Percentiles rank a stretch among this genome's conserved stretches.
Conservation (phyloP, 2,113 vertebrate species). For the Malurus melanocephalus region DNA sequence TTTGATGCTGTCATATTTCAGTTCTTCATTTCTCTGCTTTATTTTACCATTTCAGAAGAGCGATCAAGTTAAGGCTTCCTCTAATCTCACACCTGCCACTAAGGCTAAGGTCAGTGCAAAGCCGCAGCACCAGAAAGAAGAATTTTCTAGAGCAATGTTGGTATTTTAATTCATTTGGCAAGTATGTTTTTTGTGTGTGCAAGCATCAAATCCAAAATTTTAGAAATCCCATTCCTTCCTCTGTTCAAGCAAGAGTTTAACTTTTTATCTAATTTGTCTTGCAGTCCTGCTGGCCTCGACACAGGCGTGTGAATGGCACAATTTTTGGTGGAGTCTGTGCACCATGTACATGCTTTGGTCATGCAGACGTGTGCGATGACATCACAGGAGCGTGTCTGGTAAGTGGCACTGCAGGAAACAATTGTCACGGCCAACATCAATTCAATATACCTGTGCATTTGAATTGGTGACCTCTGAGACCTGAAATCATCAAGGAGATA, state of each 20-base stretch:
- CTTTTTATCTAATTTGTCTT: not conserved
- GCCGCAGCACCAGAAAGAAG: not conserved
- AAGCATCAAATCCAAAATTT: not conserved
- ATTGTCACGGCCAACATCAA: not conserved
- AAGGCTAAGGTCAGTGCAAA: slow-evolving; percentile 67
- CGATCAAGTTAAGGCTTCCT: slow-evolving; percentile 58
- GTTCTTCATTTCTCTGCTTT: slow-evolving; percentile 66
- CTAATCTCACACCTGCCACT: slow-evolving; percentile 60
- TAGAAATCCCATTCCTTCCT: not conserved
- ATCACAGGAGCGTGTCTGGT: slow-evolving; percentile 81
- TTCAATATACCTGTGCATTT: not conserved
- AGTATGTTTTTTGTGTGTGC: not conserved
- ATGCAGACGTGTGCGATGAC: slow-evolving; percentile 77
- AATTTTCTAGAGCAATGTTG: not conserved
- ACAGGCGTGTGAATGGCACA: slow-evolving; percentile 80
- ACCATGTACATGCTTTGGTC: slow-evolving; percentile 78
- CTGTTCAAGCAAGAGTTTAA: not conserved
- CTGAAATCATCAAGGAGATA: not conserved
- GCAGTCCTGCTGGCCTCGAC: slow-evolving; percentile 75
- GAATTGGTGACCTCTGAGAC: not conserved
- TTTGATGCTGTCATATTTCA: slow-evolving; percentile 62
- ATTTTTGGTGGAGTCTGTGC: slow-evolving; percentile 79
- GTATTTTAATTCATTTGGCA: not conserved
- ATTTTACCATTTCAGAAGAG: slow-evolving; percentile 71
- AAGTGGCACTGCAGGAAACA: slow-evolving; percentile 20